Conservation (phyloP, 2,113 vertebrate species). For the Lasiurus borealis region DNA sequence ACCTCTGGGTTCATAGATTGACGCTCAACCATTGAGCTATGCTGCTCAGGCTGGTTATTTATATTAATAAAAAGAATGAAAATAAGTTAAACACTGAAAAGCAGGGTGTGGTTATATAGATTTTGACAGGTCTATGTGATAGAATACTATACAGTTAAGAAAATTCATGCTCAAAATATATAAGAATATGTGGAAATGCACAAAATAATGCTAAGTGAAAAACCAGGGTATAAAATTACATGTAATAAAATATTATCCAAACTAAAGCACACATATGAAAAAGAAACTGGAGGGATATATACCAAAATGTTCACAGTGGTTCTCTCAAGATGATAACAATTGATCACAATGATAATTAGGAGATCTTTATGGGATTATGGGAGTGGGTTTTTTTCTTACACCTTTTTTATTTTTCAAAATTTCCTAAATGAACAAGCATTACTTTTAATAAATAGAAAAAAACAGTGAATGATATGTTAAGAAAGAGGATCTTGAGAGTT, state of each 20-base stretch:
- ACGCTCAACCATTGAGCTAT: no score
- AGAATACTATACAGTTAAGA: conserved; percentile 49
- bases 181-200: background rate
- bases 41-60: background rate
- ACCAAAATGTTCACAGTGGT: background rate
- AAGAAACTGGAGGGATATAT: background rate
- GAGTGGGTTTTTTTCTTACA: background rate
- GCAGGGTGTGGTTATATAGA: background rate
- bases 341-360: background rate
- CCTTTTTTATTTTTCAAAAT: conserved; percentile 28
- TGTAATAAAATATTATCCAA: background rate
- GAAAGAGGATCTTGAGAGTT: conserved; percentile 26
- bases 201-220: conserved; percentile 52
- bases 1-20: no score
- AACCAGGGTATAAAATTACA: background rate
- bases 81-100: conserved; percentile 33
- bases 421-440: background rate
- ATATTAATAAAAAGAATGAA: conserved; percentile 44
- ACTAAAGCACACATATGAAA: background rate
- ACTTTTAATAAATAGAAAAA: conserved; percentile 39
- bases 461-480: background rate
- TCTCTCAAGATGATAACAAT: background rate
- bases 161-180: conserved; percentile 3
- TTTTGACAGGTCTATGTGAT: background rate
- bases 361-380: background rate